Percentiles rank a stretch among this genome's conserved stretches.
Conservation (phyloP, 1,140 invertebrate species). For the Gryllus bimaculatus region DNA sequence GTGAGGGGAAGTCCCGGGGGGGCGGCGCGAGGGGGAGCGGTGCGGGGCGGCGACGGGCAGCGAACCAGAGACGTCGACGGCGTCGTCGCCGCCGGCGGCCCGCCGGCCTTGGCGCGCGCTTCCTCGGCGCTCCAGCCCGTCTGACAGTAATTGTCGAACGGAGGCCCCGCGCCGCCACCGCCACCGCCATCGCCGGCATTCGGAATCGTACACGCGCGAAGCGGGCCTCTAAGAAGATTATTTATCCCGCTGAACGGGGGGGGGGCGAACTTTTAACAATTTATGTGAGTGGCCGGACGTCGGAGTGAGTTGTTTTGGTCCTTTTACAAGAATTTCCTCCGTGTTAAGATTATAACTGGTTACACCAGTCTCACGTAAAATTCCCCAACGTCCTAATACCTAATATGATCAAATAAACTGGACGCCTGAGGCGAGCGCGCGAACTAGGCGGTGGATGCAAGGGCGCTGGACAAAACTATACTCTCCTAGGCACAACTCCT, state of each 20-base stretch:
- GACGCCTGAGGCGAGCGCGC: neutral
- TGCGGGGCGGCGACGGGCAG: no score
- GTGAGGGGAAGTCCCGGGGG: no score
- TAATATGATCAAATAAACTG: neutral
- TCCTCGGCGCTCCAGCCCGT: neutral
- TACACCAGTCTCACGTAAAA: neutral
- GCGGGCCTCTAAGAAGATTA: neutral
- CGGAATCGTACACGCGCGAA: neutral
- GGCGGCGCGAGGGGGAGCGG: no score
- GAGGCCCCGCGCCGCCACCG: neutral
- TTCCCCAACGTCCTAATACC: neutral
- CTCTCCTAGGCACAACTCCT: no score
- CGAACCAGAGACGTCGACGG: no score
- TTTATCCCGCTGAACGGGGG: neutral
- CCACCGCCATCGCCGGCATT: neutral
- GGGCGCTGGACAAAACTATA: no score
- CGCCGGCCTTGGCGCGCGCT: neutral
- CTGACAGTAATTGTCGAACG: neutral
- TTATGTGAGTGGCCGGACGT: neutral
- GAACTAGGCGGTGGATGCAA: no score
- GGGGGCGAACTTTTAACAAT: neutral
- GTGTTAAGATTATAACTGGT: slow-evolving; percentile 5
- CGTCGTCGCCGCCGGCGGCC: no score
- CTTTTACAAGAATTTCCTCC: neutral
- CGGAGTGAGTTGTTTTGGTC: neutral